These are phyloP conservation scores for Hirtodrosophila trivittata DNA, from an alignment of 2,888 invertebrate genomes.

Conservation along the genomic window DNA sequence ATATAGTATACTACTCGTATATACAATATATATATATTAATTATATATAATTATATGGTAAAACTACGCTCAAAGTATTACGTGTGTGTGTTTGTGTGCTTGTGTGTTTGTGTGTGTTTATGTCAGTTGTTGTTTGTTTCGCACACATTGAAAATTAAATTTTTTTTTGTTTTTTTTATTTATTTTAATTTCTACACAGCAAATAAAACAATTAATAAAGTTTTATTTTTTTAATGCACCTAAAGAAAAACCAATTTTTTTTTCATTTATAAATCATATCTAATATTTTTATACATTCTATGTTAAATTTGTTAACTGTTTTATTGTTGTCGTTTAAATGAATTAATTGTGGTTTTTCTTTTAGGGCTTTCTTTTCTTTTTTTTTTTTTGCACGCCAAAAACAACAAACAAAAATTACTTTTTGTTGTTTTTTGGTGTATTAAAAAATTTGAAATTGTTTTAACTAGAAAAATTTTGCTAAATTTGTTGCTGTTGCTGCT, in stretches of 20 bases:
- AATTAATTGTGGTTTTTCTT: too few relatives aligned
- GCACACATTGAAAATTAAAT: conserved; percentile 52
- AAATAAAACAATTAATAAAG: too few relatives aligned
- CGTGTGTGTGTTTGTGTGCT: conserved; percentile 29
- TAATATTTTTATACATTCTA: too few relatives aligned
- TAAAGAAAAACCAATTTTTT: too few relatives aligned
- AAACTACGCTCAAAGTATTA: conserved; percentile 56
- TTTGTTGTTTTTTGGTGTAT: conserved; percentile 30
- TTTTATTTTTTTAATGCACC: too few relatives aligned
- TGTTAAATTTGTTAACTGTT: too few relatives aligned
- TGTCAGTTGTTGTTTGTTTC: conserved; percentile 10
- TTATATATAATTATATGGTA: conserved; percentile 51
- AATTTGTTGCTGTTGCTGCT: conserved; percentile 57
- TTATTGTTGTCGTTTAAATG: too few relatives aligned
- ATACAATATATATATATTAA: conserved; percentile 15
- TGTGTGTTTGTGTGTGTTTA: conserved; percentile 36
- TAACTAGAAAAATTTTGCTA: conserved; percentile 75
- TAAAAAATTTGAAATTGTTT: conserved; percentile 60
- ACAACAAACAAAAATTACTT: background rate
- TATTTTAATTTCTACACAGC: conserved; percentile 11
- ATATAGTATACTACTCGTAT: conserved; percentile 12
- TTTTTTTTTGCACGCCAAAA: conserved; percentile 8
- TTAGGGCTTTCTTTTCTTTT: conserved; percentile 8
- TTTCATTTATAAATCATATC: too few relatives aligned
- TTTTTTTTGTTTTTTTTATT: conserved; percentile 10